Conservation (phyloP, 2,797 vertebrate genomes). For the Sebastes nivosus region DNA sequence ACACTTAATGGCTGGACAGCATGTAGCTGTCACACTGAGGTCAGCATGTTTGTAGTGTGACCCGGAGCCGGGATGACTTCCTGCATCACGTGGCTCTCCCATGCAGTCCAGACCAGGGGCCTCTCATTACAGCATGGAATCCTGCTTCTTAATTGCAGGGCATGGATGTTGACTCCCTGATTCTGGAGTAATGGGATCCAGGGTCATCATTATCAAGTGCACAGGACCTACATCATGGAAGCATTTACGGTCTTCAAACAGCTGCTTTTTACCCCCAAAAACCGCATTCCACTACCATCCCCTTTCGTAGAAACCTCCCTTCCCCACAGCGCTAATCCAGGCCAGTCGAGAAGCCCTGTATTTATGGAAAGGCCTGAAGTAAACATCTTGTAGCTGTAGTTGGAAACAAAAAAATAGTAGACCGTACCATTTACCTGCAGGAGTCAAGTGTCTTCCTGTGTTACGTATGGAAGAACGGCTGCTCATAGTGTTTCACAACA, state of each 20-base stretch:
- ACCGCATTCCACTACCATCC: constrained; percentile 66
- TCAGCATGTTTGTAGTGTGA: constrained; percentile 57
- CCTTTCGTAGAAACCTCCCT: constrained; percentile 49
- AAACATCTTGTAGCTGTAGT: constrained; percentile 61
- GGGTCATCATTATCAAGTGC: constrained; percentile 78
- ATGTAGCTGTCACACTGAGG: constrained; percentile 32
- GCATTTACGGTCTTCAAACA: constrained; percentile 74
- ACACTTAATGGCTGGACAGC: constrained; percentile 7
- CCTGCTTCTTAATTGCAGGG: constrained; percentile 74
- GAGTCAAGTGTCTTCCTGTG: constrained; percentile 12
- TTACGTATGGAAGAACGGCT: not conserved
- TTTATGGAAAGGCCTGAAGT: constrained; percentile 58
- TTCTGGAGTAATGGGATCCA: constrained; percentile 74
- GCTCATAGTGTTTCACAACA: not conserved
- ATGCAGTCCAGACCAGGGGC: constrained; percentile 45
- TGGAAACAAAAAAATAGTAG: constrained; percentile 29
- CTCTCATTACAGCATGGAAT: constrained; percentile 76
- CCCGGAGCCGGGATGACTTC: constrained; percentile 54
- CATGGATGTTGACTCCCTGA: constrained; percentile 67
- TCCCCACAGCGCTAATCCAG: constrained; percentile 62
- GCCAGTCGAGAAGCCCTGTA: constrained; percentile 47
- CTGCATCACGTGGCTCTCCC: constrained; percentile 55
- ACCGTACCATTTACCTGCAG: constrained; percentile 24
- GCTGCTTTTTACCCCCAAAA: constrained; percentile 68
- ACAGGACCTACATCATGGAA: constrained; percentile 67